Evolutionary conservation across 2,888 invertebrate genomes (phyloP).

Genomic region (Gibbula magus): DNA sequence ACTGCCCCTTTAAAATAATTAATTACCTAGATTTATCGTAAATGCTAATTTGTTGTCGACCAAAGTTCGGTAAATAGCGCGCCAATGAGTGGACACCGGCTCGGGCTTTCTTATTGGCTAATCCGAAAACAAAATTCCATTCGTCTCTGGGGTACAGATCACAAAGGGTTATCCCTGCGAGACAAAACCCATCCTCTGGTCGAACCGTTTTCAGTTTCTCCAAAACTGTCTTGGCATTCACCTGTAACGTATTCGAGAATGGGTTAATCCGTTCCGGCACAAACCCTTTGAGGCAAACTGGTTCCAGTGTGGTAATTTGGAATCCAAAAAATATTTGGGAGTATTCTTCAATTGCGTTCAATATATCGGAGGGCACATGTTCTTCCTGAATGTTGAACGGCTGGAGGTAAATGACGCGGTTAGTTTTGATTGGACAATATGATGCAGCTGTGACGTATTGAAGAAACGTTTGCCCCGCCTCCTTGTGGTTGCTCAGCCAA

Average conservation of each 20-base stretch:
- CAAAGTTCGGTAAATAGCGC: slow-evolving; percentile 54
- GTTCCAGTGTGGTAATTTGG: slow-evolving; percentile 39
- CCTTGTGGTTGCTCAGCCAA: slow-evolving; percentile 53
- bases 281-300: slow-evolving; percentile 37
- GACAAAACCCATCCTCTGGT: slow-evolving; percentile 54
- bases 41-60: slow-evolving; percentile 35
- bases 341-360: slow-evolving; percentile 42
- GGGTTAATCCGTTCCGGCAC: slow-evolving; percentile 45
- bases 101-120: slow-evolving; percentile 43
- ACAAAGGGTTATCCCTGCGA: slow-evolving; percentile 57
- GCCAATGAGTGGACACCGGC: slow-evolving; percentile 59
- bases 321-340: slow-evolving; percentile 51
- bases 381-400: slow-evolving; percentile 50
- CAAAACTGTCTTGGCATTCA: slow-evolving; percentile 46
- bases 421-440: slow-evolving; percentile 9
- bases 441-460: slow-evolving; percentile 35
- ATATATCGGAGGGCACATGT: slow-evolving; percentile 40
- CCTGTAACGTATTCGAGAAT: slow-evolving; percentile 44
- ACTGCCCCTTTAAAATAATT: too few species aligned
- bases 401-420: slow-evolving; percentile 43
- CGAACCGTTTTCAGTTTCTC: slow-evolving; percentile 34
- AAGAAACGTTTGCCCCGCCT: slow-evolving; percentile 47
- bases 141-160: slow-evolving; percentile 53
- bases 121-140: slow-evolving; percentile 63
- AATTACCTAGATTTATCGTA: slow-evolving; percentile 45